phyloP scores from a whole-genome alignment of 2,888 invertebrate species.

The Meandrusa payeni region DNA sequence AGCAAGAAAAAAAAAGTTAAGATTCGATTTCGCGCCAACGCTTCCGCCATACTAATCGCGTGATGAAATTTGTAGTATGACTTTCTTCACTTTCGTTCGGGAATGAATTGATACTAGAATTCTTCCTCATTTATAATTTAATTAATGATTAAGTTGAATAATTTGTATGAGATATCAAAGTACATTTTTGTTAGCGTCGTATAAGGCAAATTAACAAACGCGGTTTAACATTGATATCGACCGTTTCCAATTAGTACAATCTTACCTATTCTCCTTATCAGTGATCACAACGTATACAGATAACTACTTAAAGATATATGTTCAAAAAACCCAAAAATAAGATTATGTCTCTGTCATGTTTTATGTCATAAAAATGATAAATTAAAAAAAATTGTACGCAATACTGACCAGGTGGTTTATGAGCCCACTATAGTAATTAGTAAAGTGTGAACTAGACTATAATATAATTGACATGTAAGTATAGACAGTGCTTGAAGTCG shows the following conservation, averaged over 20 bases:
- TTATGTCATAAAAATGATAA: no score
- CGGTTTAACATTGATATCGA: constrained; percentile 11
- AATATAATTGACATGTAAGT: no score
- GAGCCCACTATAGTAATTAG: no score
- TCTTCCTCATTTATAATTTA: constrained; percentile 33
- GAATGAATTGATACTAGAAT: constrained; percentile 51
- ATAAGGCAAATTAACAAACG: not conserved
- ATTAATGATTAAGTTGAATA: constrained; percentile 23
- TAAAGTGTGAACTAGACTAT: no score
- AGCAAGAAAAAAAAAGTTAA: constrained; percentile 71
- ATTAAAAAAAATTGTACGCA: no score
- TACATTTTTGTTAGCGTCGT: not conserved
- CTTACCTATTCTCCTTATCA: constrained; percentile 17
- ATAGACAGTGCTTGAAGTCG: no score
- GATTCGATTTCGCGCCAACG: constrained; percentile 73
- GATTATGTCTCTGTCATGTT: no score
- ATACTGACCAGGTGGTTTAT: no score
- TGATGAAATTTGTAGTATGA: constrained; percentile 67
- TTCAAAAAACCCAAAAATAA: no score
- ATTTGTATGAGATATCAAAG: no score
- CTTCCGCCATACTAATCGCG: constrained; percentile 74
- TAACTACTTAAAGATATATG: no score
- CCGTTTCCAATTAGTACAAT: constrained; percentile 11
- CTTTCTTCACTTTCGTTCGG: constrained; percentile 75
- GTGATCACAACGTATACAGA: no score